Base-by-base conservation (phyloP, 2,113 vertebrate species). In the Pipa parva region DNA sequence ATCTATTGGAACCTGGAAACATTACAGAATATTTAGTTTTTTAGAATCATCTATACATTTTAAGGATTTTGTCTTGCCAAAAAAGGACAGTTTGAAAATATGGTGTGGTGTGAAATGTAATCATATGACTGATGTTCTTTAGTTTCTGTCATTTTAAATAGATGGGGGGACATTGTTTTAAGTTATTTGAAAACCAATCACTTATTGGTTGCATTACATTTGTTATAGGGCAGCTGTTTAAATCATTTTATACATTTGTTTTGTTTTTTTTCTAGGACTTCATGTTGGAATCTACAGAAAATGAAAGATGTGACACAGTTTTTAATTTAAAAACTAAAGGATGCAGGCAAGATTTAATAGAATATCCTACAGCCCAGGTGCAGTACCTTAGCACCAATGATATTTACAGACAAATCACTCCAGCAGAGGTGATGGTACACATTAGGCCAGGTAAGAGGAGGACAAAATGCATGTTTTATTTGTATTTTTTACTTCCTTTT, bases 321-420 rank as follows among this genome's bases (percentile, higher is more conserved):
- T 82, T 77, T 54, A 92, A 88, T 77, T 85, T 98, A 82, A 81
- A 87, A 71, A 83, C 78, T 77, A 92, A 85, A 83, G 95, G 93
- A 77, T 99, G 97, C 63, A 79, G 58, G 0, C 73, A 70, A 46
- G 90, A 95, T 71, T 91, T 86, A 48, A 87, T 95, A 74, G 94
- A 98, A 83, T 89, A 83, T 24, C 85, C 89, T 2, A 77, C 78
- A 52, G 79, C 86, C 63, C 89, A 54, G 73, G 87, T 94, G 74
- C 86, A 66, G 56, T 62, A 88, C 71, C 81, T 90, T 62, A 84
- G 78, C 63, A 71, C 86, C 66, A 87, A 78, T 2, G 72, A 85
- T 71, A 81, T 81, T 71, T 88, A 90, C 74, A 91, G 83, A 1
- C 97, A 99, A 83, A 93, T 98, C 80, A 88, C 86, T n/a, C 95